A percentile compares a stretch with the other conserved stretches of the same genome.
Evolutionary conservation across 2,113 vertebrate genomes (phyloP).

Genomic region (Promerops cafer): DNA sequence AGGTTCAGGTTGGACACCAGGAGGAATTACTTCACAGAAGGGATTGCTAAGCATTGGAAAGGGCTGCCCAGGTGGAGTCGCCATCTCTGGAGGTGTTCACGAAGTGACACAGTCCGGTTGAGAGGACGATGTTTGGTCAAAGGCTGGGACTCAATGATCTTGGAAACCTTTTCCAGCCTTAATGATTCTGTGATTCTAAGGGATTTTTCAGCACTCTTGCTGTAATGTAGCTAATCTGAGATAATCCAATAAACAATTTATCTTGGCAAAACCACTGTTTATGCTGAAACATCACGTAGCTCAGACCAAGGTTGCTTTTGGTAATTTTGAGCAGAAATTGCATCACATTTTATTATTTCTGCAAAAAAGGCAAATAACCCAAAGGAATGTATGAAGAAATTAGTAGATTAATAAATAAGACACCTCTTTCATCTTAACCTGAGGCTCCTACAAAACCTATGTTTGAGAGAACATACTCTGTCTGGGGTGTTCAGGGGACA

Average conservation of each 20-base stretch:
- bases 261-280: neutral
- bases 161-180: neutral
- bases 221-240: neutral
- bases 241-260: neutral
- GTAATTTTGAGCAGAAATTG: neutral
- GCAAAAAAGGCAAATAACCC: neutral
- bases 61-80: neutral
- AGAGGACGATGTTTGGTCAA: neutral
- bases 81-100: neutral
- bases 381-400: neutral
- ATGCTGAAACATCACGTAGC: neutral
- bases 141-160: neutral
- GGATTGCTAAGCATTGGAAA: rapidly evolving
- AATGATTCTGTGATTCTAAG: neutral
- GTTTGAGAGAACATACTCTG: neutral
- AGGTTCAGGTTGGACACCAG: neutral
- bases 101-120: neutral
- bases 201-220: neutral
- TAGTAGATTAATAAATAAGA: neutral
- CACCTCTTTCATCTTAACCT: neutral
- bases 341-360: neutral
- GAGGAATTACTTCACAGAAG: neutral
- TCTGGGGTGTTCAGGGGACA: neutral
- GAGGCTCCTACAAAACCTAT: neutral
- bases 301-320: neutral